Evolutionary conservation across 2,888 invertebrate species (phyloP).

Genomic region (Pherbina coryleti): DNA sequence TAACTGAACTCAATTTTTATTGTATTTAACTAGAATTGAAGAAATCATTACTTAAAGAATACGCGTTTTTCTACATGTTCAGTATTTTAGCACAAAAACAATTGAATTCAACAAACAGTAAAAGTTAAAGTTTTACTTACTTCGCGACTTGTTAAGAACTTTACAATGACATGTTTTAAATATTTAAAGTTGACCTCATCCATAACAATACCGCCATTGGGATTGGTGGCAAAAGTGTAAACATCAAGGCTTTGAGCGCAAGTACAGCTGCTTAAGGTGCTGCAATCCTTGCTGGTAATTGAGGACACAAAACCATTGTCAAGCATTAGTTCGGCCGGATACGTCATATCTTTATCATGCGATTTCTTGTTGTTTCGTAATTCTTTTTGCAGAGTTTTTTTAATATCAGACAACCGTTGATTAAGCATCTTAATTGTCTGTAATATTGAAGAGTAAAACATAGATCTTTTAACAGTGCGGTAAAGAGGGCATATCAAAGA

Average conservation of each 20-base stretch:
- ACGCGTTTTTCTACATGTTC: no score
- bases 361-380: conserved; percentile 68
- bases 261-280: conserved; percentile 15
- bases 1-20: no score
- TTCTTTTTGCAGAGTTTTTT: conserved; percentile 91
- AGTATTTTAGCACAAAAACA: no score
- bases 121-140: conserved; percentile 52
- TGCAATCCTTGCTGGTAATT: background rate
- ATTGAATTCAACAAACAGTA: no score
- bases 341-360: conserved; percentile 43
- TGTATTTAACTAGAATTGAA: no score
- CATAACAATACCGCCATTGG: conserved; percentile 62
- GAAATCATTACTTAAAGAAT: no score
- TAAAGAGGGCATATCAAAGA: no score
- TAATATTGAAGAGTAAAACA: background rate
- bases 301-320: conserved; percentile 2
- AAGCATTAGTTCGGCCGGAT: background rate
- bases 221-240: background rate
- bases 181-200: conserved; percentile 87
- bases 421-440: conserved; percentile 90
- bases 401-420: conserved; percentile 88
- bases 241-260: conserved; percentile 2
- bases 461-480: no score
- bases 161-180: conserved; percentile 92
- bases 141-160: conserved; percentile 91